Base-by-base conservation (phyloP, 2,113 vertebrate species). In the Phocoena phocoena region DNA sequence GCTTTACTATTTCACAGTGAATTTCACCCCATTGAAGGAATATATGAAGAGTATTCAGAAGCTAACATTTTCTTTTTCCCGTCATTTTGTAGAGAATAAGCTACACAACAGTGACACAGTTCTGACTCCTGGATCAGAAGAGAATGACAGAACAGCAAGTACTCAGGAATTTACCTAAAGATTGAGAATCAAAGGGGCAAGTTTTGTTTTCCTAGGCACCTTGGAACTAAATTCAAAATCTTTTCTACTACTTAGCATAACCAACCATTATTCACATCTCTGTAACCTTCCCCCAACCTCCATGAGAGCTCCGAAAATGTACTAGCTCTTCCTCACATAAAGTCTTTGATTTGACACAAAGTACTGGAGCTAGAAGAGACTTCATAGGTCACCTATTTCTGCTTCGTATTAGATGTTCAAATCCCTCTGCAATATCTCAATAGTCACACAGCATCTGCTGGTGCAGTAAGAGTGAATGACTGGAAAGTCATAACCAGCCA, bases 171-270 rank as follows among this genome's bases (percentile, higher is more conserved):
- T 50, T 65, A 73, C 3, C 38, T 60, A 38, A 89, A 87, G 25
- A 58, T 36, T 70, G 14, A 70, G 77, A 74, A 36, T 41, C 88
- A 3, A 83, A 95, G 70, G 38, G 11, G 38, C 50, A 80, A 71
- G 14, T 70, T 68, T 28, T 47, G 2, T 58, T 14, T 85, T 55
- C 60, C 81, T 41, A 58, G 4, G 18, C 4, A 84, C 2, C 31
- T 96, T 55, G 55, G 7, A 92, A 87, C 21, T 80, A 50, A 92
- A 94, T 25, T 71, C 33, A n/a, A 93, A 71, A 90, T 68, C 15
- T 10, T 81, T 80, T 28, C 58, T 65, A 41, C 17, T 53, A 11
- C n/a, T 60, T 86, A 65, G 41, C 47, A 55, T 9, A 83, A 55
- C 38, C 70, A 87, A n/a, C 25, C 5, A 55, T 7, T n/a, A 33